These are phyloP conservation scores for Prietella phreatophila DNA, from an alignment of 2,113 vertebrate genomes.

Conservation along the genomic window DNA sequence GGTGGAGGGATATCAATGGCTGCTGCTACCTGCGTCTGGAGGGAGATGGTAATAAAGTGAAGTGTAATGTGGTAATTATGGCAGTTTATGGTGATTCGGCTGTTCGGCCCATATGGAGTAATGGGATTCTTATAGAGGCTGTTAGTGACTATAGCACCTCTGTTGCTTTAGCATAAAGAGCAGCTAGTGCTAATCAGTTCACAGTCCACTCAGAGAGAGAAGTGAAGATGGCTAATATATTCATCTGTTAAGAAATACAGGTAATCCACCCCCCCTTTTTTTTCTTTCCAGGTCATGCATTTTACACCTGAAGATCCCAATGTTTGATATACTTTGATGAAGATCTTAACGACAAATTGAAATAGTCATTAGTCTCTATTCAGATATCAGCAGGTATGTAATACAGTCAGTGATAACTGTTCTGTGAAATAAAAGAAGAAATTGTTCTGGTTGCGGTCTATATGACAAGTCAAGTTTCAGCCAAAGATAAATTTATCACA, in stretches of 20 bases:
- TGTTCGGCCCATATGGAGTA: slow-evolving; percentile 67
- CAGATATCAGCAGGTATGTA: slow-evolving; percentile 16
- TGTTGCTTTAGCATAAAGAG: slow-evolving; percentile 42
- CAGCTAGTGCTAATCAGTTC: slow-evolving; percentile 34
- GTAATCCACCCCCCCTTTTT: too few relatives aligned
- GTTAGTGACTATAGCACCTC: slow-evolving; percentile 39
- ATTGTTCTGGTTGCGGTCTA: slow-evolving; percentile 14
- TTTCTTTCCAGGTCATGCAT: slow-evolving; percentile 2
- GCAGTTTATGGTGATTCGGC: slow-evolving; percentile 78
- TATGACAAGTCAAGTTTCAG: slow-evolving; percentile 32
- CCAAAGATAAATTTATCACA: slow-evolving; percentile 43
- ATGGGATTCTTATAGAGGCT: slow-evolving; percentile 69
- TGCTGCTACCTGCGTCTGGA: slow-evolving; percentile 79
- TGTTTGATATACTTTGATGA: not conserved
- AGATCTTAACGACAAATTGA: not conserved
- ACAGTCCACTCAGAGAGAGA: not conserved
- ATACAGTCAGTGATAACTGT: slow-evolving; percentile 18
- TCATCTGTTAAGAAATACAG: slow-evolving; percentile 22
- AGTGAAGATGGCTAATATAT: slow-evolving; percentile 37
- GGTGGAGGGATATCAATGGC: slow-evolving; percentile 73
- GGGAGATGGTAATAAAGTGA: slow-evolving; percentile 84
- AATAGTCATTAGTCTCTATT: slow-evolving; percentile 18
- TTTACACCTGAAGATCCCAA: not conserved
- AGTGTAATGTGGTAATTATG: slow-evolving; percentile 89
- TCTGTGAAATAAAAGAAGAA: slow-evolving; percentile 32